A percentile compares a stretch with the other conserved stretches of the same genome.
Evolutionary conservation across 2,797 vertebrate genomes (phyloP).

Genomic region (Philypnodon macrostomus): DNA sequence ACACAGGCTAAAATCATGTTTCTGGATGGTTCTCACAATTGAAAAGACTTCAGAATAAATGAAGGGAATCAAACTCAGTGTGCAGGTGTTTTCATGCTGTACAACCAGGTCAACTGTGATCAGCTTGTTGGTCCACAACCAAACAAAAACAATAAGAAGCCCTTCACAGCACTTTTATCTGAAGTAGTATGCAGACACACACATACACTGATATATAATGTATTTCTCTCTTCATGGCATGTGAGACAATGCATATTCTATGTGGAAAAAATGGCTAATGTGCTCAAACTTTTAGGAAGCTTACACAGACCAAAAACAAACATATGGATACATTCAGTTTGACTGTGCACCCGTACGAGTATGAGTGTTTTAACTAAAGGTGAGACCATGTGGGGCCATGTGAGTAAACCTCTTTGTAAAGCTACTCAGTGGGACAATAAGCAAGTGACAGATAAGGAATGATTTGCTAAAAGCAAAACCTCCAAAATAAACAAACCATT

Average conservation of each 20-base stretch:
- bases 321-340: constrained; percentile 3
- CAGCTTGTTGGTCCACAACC: too few species aligned
- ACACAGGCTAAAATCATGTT: constrained; percentile 4
- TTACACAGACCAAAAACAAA: too few species aligned
- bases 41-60: neutral
- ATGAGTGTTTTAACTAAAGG: constrained; percentile 34
- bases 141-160: too few species aligned
- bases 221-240: too few species aligned
- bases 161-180: too few species aligned
- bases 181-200: too few species aligned
- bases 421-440: constrained; percentile 68
- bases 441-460: constrained; percentile 78
- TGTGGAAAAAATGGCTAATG: too few species aligned
- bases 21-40: neutral
- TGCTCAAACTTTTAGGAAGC: too few species aligned
- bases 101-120: neutral
- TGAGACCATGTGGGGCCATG: constrained; percentile 23
- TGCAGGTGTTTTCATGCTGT: neutral
- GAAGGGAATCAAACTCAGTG: neutral
- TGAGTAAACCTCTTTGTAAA: constrained; percentile 18
- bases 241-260: too few species aligned
- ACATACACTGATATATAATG: too few species aligned
- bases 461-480: constrained; percentile 77
- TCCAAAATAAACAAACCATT: constrained; percentile 79
- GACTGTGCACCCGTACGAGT: constrained; percentile 30